phyloP scores from a whole-genome alignment of 2,113 vertebrate species.

The Rhinoderma darwinii region DNA sequence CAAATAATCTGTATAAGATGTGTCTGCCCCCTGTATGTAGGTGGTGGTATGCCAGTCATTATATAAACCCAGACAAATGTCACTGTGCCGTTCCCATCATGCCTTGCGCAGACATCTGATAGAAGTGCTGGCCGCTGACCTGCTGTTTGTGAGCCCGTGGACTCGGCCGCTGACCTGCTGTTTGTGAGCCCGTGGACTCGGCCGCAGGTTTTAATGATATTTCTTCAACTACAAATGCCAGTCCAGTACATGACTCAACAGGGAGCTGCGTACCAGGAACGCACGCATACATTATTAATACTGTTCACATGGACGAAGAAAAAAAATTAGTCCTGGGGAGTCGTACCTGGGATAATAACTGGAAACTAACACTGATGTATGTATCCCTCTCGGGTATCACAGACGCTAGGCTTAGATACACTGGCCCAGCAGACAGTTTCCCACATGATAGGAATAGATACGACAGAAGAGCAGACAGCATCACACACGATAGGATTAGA shows the following conservation, averaged over 20 bases:
- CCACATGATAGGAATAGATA: not conserved
- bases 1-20: too few species aligned
- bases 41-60: too few species aligned
- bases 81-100: too few species aligned
- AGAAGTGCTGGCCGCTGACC: not conserved
- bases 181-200: constrained; percentile 34
- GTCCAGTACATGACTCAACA: constrained; percentile 62
- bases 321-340: not conserved
- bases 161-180: not conserved
- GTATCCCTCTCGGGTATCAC: too few species aligned
- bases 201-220: constrained; percentile 63
- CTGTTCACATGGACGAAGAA: not conserved
- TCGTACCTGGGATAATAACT: not conserved
- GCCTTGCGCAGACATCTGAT: too few species aligned
- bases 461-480: too few species aligned
- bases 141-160: not conserved
- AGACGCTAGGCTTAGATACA: not conserved
- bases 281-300: constrained; percentile 9
- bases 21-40: too few species aligned
- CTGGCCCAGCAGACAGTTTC: not conserved
- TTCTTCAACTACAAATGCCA: constrained; percentile 64
- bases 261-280: constrained; percentile 32
- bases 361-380: too few species aligned
- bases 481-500: not conserved
- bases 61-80: too few species aligned